These are phyloP conservation scores for Meloidogyne floridensis DNA, from an alignment of 1,140 invertebrate species.

Conservation along the genomic window DNA sequence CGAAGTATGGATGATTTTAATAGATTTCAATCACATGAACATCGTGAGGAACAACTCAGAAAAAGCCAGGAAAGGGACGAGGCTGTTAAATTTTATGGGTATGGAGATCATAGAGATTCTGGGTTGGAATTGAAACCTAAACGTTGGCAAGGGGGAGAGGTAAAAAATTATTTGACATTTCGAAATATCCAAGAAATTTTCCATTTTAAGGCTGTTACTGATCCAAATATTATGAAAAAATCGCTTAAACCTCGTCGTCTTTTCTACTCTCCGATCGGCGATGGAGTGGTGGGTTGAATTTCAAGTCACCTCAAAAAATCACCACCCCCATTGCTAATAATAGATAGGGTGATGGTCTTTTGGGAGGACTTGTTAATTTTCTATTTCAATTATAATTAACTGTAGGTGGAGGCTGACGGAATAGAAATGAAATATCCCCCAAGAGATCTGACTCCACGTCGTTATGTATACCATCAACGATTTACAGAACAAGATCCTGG, in stretches of 20 bases:
- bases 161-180: neutral
- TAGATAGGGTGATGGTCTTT: neutral
- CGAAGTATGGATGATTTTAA: constrained; percentile 52
- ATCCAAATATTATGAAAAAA: constrained; percentile 47
- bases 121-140: constrained; percentile 59
- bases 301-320: neutral
- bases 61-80: constrained; percentile 47
- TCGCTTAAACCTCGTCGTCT: constrained; percentile 58
- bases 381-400: neutral
- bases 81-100: constrained; percentile 56
- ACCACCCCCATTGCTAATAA: neutral
- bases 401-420: constrained; percentile 56
- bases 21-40: constrained; percentile 44
- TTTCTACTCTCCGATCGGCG: constrained; percentile 63
- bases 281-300: constrained; percentile 41
- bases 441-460: constrained; percentile 54
- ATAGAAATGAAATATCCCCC: constrained; percentile 62
- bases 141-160: constrained; percentile 60
- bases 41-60: constrained; percentile 31
- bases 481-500: constrained; percentile 51
- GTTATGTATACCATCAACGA: constrained; percentile 45
- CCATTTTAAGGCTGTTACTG: constrained; percentile 48
- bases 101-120: constrained; percentile 61
- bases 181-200: constrained; percentile 1
- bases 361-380: neutral